A percentile compares a stretch with the other conserved stretches of the same genome.
Evolutionary conservation across 2,113 vertebrate genomes (phyloP).

Genomic region (Ailurus styani): DNA sequence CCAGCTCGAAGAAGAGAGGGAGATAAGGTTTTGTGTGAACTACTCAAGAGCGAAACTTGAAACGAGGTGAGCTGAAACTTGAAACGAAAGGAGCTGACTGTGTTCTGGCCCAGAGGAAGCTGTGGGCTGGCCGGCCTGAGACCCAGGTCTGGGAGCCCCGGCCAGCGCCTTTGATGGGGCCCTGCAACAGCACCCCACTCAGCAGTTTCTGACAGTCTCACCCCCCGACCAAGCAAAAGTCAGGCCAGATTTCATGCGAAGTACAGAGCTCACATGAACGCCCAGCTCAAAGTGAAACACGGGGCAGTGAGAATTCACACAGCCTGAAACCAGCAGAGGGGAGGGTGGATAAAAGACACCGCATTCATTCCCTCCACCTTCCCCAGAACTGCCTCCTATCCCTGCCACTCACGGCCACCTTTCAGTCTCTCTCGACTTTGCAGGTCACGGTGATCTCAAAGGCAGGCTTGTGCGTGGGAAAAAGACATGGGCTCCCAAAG

Average conservation of each 20-base stretch:
- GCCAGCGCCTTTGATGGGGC: slow-evolving; percentile 53
- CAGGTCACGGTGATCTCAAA: not conserved
- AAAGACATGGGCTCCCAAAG: not conserved
- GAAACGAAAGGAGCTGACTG: slow-evolving; percentile 35
- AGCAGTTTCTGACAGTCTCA: slow-evolving; percentile 56
- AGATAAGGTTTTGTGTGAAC: slow-evolving; percentile 36
- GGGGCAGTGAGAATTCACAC: slow-evolving; percentile 56
- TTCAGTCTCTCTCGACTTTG: too few species aligned
- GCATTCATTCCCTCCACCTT: not conserved
- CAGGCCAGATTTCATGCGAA: slow-evolving; percentile 18
- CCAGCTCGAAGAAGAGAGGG: not conserved
- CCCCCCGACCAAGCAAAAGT: not conserved
- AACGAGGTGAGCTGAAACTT: slow-evolving; percentile 27
- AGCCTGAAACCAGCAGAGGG: slow-evolving; percentile 50
- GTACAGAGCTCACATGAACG: not conserved
- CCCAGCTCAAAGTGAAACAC: slow-evolving; percentile 75
- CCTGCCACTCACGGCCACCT: accelerated
- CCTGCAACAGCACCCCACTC: not conserved
- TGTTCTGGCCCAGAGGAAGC: slow-evolving; percentile 45
- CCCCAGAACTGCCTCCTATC: not conserved
- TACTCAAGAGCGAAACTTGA: slow-evolving; percentile 35
- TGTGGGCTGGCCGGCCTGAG: slow-evolving; percentile 47
- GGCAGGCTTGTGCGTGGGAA: not conserved
- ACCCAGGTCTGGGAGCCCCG: slow-evolving; percentile 3
- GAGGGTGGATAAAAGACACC: not conserved